Evolutionary conservation across 2,888 invertebrate species (phyloP).

Genomic region (Oeneis ivallda): DNA sequence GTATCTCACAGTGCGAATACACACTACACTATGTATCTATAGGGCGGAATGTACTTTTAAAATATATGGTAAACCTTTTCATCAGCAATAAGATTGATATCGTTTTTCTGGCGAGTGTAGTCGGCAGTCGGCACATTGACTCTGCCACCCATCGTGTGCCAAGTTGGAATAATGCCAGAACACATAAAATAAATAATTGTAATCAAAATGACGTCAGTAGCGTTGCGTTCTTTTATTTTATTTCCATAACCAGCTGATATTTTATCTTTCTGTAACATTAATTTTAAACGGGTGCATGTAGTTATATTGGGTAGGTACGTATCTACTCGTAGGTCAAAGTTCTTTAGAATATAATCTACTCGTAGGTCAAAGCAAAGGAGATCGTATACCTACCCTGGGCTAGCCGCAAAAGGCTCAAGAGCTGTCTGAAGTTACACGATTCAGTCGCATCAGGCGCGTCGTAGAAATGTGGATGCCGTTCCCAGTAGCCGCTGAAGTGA

Average conservation of each 20-base stretch:
- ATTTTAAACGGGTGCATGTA: conserved; percentile 1
- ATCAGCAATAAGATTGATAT: background rate
- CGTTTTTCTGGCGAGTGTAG: conserved; percentile 4
- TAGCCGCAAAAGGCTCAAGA: too few relatives aligned
- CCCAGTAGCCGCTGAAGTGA: too few relatives aligned
- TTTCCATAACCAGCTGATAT: conserved; percentile 14
- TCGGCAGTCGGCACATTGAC: conserved; percentile 2
- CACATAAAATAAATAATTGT: conserved; percentile 46
- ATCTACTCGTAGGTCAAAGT: background rate
- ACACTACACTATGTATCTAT: background rate
- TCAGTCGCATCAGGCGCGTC: background rate
- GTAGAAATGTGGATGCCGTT: background rate
- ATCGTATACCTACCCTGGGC: too few relatives aligned
- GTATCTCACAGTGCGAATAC: too few relatives aligned
- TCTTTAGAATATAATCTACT: background rate
- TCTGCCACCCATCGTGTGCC: conserved; percentile 45
- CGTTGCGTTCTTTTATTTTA: conserved; percentile 4
- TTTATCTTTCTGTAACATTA: conserved; percentile 15
- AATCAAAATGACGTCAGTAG: conserved; percentile 19
- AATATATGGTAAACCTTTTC: background rate
- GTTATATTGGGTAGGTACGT: too few relatives aligned
- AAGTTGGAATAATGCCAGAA: conserved; percentile 64
- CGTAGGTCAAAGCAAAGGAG: background rate
- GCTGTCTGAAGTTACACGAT: background rate
- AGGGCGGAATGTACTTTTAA: conserved; percentile 1